phyloP scores from a whole-genome alignment of 2,888 invertebrate species.

The Lithodes maja region DNA sequence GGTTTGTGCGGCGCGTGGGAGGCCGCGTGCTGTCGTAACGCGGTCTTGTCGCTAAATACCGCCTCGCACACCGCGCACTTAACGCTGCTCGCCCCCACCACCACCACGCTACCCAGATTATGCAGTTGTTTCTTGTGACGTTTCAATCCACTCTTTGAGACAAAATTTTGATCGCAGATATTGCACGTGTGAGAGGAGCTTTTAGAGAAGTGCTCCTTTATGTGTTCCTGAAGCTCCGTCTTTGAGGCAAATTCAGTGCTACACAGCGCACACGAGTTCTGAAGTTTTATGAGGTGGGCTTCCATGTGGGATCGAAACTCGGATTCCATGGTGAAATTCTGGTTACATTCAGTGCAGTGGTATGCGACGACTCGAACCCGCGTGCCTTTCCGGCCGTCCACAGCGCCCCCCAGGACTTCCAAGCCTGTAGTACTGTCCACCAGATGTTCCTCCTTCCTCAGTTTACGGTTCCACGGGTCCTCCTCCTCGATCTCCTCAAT shows the following conservation, averaged over 20 bases:
- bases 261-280: slow-evolving; percentile 69
- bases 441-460: slow-evolving; percentile 44
- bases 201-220: slow-evolving; percentile 69
- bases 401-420: slow-evolving; percentile 21
- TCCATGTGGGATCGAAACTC: slow-evolving; percentile 68
- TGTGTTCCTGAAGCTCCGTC: slow-evolving; percentile 66
- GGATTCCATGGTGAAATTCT: slow-evolving; percentile 57
- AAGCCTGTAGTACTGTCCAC: slow-evolving; percentile 11
- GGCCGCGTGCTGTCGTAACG: slow-evolving; percentile 65
- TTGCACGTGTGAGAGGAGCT: slow-evolving; percentile 54
- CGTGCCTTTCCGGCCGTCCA: slow-evolving; percentile 48
- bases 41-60: slow-evolving; percentile 57
- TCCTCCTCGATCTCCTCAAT: slow-evolving; percentile 58
- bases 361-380: slow-evolving; percentile 54
- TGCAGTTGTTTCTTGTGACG: slow-evolving; percentile 67
- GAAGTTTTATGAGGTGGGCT: slow-evolving; percentile 65
- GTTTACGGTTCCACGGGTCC: slow-evolving; percentile 39
- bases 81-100: slow-evolving; percentile 42
- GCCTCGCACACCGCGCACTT: slow-evolving; percentile 67
- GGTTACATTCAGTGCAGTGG: slow-evolving; percentile 66
- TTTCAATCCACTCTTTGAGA: slow-evolving; percentile 63
- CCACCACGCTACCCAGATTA: slow-evolving; percentile 55
- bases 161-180: slow-evolving; percentile 66
- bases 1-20: slow-evolving; percentile 64
- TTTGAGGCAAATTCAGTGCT: slow-evolving; percentile 66